Evolutionary conservation across 2,113 vertebrate genomes (phyloP).

Genomic region (Austrofundulus limnaeus): DNA sequence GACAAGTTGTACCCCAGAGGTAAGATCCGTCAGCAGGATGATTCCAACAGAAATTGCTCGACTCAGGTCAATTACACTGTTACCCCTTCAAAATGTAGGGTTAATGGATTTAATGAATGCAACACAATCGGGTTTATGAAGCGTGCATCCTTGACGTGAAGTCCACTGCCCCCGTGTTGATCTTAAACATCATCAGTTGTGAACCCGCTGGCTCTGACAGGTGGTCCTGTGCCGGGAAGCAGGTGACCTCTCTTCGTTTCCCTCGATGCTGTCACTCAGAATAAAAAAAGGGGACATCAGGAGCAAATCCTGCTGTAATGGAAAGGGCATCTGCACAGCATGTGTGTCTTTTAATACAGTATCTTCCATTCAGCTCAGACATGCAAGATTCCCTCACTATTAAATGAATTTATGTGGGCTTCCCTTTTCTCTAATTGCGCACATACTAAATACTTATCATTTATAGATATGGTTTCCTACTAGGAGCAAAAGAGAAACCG

Average conservation of each 20-base stretch:
- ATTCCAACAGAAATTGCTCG: conserved; percentile 37
- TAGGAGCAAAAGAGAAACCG: conserved; percentile 19
- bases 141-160: conserved; percentile 57
- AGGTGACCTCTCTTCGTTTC: conserved; percentile 34
- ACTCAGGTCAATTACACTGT: conserved; percentile 54
- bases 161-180: conserved; percentile 57
- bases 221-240: conserved; percentile 51
- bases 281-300: conserved; percentile 64
- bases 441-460: conserved; percentile 13
- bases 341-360: conserved; percentile 62
- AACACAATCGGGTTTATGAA: conserved; percentile 53
- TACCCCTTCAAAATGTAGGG: conserved; percentile 46
- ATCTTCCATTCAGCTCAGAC: conserved; percentile 32
- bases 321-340: conserved; percentile 68
- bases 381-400: conserved; percentile 20
- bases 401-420: conserved; percentile 5
- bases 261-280: conserved; percentile 64
- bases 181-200: conserved; percentile 49
- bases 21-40: conserved; percentile 30
- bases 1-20: conserved; percentile 36
- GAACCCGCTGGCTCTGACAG: conserved; percentile 58
- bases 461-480: conserved; percentile 32
- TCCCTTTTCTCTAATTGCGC: conserved; percentile 7
- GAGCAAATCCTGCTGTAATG: conserved; percentile 51
- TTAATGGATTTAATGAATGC: conserved; percentile 67